phyloP scores from a whole-genome alignment of 2,113 vertebrate genomes.

The Panthera tigris region DNA sequence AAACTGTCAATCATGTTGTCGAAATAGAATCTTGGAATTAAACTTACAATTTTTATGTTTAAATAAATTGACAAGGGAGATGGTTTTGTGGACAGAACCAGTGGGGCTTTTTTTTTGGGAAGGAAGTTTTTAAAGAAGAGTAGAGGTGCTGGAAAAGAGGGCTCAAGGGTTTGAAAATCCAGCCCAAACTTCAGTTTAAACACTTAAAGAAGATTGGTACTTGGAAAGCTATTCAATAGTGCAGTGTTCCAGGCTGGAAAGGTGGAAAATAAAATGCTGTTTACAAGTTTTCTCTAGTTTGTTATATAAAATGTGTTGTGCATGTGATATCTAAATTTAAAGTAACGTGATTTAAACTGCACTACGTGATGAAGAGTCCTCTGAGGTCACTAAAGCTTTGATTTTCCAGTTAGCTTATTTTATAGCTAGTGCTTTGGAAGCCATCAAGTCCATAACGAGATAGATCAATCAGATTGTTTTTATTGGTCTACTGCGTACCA shows the following conservation, averaged over 20 bases:
- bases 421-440: constrained; percentile 83
- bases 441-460: constrained; percentile 84
- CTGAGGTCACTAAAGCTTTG: constrained; percentile 86
- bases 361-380: constrained; percentile 82
- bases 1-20: neutral
- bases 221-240: constrained; percentile 60
- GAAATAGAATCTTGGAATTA: constrained; percentile 10
- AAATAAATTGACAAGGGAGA: neutral
- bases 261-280: constrained; percentile 67
- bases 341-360: constrained; percentile 82
- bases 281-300: constrained; percentile 74
- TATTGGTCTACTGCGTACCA: constrained; percentile 82
- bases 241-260: constrained; percentile 52
- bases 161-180: neutral
- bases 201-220: constrained; percentile 58
- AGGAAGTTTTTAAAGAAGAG: neutral
- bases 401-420: constrained; percentile 87
- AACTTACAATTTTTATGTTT: neutral
- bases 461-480: constrained; percentile 84
- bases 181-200: constrained; percentile 41
- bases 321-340: constrained; percentile 83
- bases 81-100: neutral
- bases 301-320: constrained; percentile 78
- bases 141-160: neutral
- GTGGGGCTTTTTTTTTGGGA: neutral